Conservation (phyloP, 2,888 invertebrate genomes). For the Drosophila seclusa region DNA sequence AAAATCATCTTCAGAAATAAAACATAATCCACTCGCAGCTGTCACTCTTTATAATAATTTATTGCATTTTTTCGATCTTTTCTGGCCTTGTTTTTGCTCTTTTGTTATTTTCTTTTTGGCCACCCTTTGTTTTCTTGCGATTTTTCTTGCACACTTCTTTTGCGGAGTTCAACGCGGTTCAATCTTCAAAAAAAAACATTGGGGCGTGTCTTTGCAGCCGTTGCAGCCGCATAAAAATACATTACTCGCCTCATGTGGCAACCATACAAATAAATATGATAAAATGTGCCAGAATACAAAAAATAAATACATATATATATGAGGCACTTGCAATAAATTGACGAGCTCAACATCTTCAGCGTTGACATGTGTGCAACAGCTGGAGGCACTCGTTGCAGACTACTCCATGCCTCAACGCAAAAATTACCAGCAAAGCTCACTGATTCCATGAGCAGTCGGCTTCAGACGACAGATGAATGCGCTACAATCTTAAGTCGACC, state of each 20-base stretch:
- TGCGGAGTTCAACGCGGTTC: conserved; percentile 69
- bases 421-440: conserved; percentile 17
- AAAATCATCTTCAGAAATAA: conserved; percentile 8
- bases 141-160: conserved; percentile 56
- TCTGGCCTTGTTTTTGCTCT: conserved; percentile 33
- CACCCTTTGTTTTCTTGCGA: conserved; percentile 49
- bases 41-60: conserved; percentile 69
- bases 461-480: conserved; percentile 13
- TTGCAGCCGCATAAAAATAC: conserved; percentile 59
- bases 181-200: conserved; percentile 30
- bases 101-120: conserved; percentile 34
- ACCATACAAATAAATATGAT: conserved; percentile 29
- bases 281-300: conserved; percentile 41
- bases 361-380: conserved; percentile 71
- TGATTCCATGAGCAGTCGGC: conserved; percentile 23
- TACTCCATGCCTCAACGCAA: conserved; percentile 15
- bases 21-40: conserved; percentile 28
- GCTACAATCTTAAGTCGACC: background rate
- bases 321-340: conserved; percentile 60
- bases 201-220: conserved; percentile 27
- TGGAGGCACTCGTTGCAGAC: conserved; percentile 37
- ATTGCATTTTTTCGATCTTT: conserved; percentile 53
- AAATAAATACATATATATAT: background rate
- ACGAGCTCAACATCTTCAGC: conserved; percentile 40
- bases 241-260: conserved; percentile 26